Evolutionary conservation across 2,888 invertebrate genomes (phyloP).

Genomic region (Drosophila yooni): DNA sequence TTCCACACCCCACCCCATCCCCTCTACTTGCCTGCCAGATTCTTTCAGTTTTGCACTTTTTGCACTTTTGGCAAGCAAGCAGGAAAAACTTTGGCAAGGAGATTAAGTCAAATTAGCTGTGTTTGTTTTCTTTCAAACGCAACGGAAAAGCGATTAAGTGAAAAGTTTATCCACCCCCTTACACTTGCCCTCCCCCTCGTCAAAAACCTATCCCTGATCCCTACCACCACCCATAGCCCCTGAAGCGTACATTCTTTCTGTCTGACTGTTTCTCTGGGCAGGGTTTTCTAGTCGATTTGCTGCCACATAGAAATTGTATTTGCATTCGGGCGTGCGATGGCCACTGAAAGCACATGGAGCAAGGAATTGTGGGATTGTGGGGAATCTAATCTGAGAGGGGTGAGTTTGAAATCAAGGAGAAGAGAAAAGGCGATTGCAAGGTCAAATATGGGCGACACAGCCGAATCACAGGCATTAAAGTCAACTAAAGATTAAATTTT

Average conservation of each 20-base stretch:
- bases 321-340: conserved; percentile 52
- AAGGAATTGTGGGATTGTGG: background rate
- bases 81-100: conserved; percentile 51
- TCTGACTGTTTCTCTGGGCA: conserved; percentile 13
- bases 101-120: conserved; percentile 77
- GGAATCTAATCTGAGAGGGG: background rate
- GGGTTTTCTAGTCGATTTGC: conserved; percentile 70
- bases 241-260: background rate
- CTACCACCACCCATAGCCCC: background rate
- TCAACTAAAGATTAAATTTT: background rate
- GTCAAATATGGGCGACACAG: background rate
- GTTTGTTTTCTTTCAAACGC: conserved; percentile 73
- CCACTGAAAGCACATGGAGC: background rate
- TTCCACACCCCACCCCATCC: background rate
- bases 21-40: conserved; percentile 2
- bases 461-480: background rate
- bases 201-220: background rate
- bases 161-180: conserved; percentile 53
- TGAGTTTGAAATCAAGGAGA: background rate
- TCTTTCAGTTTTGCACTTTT: conserved; percentile 40
- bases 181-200: background rate
- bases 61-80: conserved; percentile 42
- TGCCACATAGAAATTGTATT: conserved; percentile 68
- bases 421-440: background rate
- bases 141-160: conserved; percentile 76